A percentile compares a stretch with the other conserved stretches of the same genome.
Evolutionary conservation across 2,888 invertebrate species (phyloP).

Genomic region (Nemotelus pantherinus): DNA sequence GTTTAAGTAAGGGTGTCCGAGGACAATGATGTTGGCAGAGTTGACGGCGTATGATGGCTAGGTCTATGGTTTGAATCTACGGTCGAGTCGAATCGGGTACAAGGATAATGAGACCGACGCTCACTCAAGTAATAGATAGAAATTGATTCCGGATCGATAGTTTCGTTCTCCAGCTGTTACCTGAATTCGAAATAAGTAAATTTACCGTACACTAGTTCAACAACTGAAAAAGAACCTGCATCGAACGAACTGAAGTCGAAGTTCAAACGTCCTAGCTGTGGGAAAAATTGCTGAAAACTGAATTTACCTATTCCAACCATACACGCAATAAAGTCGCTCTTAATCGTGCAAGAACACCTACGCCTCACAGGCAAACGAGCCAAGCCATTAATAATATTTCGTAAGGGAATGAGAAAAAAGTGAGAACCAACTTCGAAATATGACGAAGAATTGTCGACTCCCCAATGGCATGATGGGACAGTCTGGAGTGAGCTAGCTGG

Average conservation of each 20-base stretch:
- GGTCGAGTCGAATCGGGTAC: not conserved
- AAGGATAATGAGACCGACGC: too few species aligned
- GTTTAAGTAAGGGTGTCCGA: not conserved
- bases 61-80: constrained; percentile 17
- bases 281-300: constrained; percentile 20
- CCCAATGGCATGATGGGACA: not conserved
- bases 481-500: not conserved
- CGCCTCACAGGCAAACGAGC: not conserved
- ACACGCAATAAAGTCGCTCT: constrained; percentile 38
- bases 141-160: not conserved
- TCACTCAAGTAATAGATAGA: too few species aligned
- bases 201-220: not conserved
- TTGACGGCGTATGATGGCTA: too few species aligned
- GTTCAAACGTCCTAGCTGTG: constrained; percentile 13
- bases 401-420: constrained; percentile 6
- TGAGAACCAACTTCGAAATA: not conserved
- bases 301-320: constrained; percentile 14
- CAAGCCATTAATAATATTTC: constrained; percentile 36
- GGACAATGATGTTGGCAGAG: not conserved
- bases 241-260: not conserved
- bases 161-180: not conserved
- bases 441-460: constrained; percentile 5
- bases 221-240: not conserved
- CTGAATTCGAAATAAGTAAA: not conserved
- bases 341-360: constrained; percentile 27